Conservation (phyloP, 2,113 vertebrate genomes). For the Parus major region DNA sequence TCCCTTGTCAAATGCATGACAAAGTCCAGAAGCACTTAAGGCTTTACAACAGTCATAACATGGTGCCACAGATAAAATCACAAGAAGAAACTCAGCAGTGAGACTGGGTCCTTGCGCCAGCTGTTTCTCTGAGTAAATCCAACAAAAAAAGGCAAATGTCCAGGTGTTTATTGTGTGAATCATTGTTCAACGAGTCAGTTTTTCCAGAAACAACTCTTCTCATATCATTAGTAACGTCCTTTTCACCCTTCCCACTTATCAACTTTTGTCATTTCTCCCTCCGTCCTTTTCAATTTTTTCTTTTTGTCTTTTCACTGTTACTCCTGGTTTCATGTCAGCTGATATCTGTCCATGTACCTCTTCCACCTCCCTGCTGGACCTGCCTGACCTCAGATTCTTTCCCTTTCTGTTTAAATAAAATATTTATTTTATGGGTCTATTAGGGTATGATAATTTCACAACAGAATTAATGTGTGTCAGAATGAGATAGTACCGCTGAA, state of each 20-base stretch:
- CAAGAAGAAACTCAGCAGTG: neutral
- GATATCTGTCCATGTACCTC: neutral
- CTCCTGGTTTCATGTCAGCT: neutral
- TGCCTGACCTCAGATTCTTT: neutral
- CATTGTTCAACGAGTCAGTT: constrained; percentile 35
- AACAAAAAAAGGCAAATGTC: neutral
- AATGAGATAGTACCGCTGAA: neutral
- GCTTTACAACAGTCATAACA: constrained; percentile 58
- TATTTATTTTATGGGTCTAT: neutral
- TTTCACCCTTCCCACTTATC: neutral
- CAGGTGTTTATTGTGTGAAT: constrained; percentile 58
- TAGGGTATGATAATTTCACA: neutral
- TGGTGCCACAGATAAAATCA: constrained; percentile 44
- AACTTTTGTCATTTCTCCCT: neutral
- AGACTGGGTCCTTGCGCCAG: constrained; percentile 1
- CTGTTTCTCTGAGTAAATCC: constrained; percentile 24
- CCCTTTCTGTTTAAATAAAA: neutral
- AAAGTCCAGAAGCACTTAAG: constrained; percentile 55
- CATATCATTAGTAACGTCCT: constrained; percentile 45
- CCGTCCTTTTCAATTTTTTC: neutral
- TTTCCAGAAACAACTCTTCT: constrained; percentile 63
- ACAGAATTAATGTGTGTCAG: neutral
- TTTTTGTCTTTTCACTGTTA: neutral
- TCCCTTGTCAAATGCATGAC: constrained; percentile 28
- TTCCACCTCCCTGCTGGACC: neutral